These are phyloP conservation scores for Dione vanillae DNA, from an alignment of 2,888 invertebrate species.

Conservation along the genomic window DNA sequence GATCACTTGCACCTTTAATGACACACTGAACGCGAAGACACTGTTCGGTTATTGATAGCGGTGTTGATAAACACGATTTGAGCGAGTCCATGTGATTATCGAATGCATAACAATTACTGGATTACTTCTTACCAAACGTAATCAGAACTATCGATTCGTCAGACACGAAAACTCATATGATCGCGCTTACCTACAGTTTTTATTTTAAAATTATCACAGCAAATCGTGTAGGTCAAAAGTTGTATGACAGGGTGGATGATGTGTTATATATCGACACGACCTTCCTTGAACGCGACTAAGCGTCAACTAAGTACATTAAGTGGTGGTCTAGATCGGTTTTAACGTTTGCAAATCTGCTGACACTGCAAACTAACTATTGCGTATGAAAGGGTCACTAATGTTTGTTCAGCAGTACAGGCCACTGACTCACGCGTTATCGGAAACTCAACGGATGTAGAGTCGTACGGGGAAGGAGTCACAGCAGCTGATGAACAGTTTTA, in stretches of 20 bases:
- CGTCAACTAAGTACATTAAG: slow-evolving; percentile 58
- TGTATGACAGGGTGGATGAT: slow-evolving; percentile 34
- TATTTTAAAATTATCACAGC: slow-evolving; percentile 50
- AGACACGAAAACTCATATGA: background rate
- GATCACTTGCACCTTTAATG: slow-evolving; percentile 59
- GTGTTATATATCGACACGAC: slow-evolving; percentile 57
- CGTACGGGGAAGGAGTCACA: slow-evolving; percentile 61
- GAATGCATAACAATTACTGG: slow-evolving; percentile 46
- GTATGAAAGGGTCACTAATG: slow-evolving; percentile 60
- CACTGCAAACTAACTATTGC: slow-evolving; percentile 56
- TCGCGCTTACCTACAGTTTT: background rate
- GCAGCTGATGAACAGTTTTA: slow-evolving; percentile 73
- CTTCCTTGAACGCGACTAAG: slow-evolving; percentile 58
- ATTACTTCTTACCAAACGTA: slow-evolving; percentile 14
- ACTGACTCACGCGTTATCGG: slow-evolving; percentile 79
- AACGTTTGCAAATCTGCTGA: slow-evolving; percentile 60
- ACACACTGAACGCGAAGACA: slow-evolving; percentile 54
- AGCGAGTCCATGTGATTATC: slow-evolving; percentile 61
- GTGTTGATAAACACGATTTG: slow-evolving; percentile 54
- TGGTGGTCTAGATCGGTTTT: slow-evolving; percentile 55
- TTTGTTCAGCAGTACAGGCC: slow-evolving; percentile 44
- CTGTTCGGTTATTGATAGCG: slow-evolving; percentile 52
- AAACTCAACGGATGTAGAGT: slow-evolving; percentile 75
- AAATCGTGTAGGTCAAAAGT: slow-evolving; percentile 60
- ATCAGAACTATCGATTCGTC: slow-evolving; percentile 1